A percentile compares a stretch with the other conserved stretches of the same genome.
phyloP scores from a whole-genome alignment of 2,888 invertebrate genomes.

The Hedya salicella region DNA sequence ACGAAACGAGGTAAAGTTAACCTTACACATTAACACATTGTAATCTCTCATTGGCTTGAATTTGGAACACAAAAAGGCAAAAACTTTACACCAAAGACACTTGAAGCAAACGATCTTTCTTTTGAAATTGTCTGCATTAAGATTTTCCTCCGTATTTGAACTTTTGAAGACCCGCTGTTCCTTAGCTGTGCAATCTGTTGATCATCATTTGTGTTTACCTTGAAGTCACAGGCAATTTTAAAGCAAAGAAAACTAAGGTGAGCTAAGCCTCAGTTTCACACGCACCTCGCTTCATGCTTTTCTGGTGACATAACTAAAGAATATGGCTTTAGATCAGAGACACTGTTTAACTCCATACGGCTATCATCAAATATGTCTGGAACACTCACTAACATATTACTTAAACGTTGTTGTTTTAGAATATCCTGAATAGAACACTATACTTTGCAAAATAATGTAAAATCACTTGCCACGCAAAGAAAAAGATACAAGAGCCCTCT shows the following conservation, averaged over 20 bases:
- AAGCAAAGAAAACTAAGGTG: slow-evolving; percentile 51
- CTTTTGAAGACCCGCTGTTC: neutral
- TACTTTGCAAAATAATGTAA: too few species aligned
- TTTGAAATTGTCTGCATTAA: slow-evolving; percentile 28
- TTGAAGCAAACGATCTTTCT: neutral
- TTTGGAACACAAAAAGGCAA: slow-evolving; percentile 35
- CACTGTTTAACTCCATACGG: neutral
- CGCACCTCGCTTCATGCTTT: slow-evolving; percentile 64
- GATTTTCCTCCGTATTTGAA: too few species aligned
- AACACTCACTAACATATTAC: too few species aligned
- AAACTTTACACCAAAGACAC: slow-evolving; percentile 32
- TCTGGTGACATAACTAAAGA: slow-evolving; percentile 27
- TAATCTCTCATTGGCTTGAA: slow-evolving; percentile 38
- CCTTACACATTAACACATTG: slow-evolving; percentile 47
- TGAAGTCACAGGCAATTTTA: slow-evolving; percentile 33
- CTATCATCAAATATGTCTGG: too few species aligned
- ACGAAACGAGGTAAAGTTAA: slow-evolving; percentile 70
- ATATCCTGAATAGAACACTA: too few species aligned
- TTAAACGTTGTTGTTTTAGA: too few species aligned
- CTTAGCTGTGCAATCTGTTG: neutral
- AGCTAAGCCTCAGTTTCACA: slow-evolving; percentile 57
- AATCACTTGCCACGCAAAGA: too few species aligned
- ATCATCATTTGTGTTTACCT: neutral
- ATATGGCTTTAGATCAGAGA: neutral
- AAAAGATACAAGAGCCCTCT: too few species aligned